Evolutionary conservation across 2,888 invertebrate genomes (phyloP).

Genomic region (Eutolmus rufibarbis): DNA sequence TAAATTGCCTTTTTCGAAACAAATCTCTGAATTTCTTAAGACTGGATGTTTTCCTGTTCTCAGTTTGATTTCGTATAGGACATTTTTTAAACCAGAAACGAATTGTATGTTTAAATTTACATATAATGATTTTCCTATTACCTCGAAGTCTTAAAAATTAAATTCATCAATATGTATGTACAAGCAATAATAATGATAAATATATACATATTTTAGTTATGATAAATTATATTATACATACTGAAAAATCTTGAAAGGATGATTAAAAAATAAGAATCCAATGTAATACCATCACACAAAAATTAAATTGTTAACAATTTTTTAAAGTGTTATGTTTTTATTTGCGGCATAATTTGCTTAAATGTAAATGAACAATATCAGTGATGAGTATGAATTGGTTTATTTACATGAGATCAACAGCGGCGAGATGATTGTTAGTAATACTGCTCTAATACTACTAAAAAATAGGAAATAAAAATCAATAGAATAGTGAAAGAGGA

Average conservation of each 20-base stretch:
- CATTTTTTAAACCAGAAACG: no score
- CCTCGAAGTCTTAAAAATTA: not conserved
- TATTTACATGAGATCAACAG: slow-evolving; percentile 1
- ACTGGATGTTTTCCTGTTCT: no score
- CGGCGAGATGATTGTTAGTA: not conserved
- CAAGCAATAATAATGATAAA: not conserved
- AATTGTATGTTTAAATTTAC: not conserved
- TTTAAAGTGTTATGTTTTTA: not conserved
- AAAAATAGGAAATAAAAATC: not conserved
- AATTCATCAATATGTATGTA: no score
- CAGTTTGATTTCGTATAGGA: not conserved
- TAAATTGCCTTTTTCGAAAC: no score
- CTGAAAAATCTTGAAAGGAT: no score
- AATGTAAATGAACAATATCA: not conserved
- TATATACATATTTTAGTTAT: not conserved
- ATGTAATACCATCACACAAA: not conserved
- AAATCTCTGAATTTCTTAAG: no score
- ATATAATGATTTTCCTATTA: no score
- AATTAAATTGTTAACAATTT: not conserved
- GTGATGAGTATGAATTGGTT: not conserved
- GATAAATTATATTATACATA: no score
- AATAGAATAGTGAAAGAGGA: not conserved
- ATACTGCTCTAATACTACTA: not conserved
- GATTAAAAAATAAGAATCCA: not conserved
- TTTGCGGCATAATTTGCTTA: not conserved